Evolutionary conservation across 2,797 vertebrate genomes (phyloP).

Genomic region (Lacerta viridis): DNA sequence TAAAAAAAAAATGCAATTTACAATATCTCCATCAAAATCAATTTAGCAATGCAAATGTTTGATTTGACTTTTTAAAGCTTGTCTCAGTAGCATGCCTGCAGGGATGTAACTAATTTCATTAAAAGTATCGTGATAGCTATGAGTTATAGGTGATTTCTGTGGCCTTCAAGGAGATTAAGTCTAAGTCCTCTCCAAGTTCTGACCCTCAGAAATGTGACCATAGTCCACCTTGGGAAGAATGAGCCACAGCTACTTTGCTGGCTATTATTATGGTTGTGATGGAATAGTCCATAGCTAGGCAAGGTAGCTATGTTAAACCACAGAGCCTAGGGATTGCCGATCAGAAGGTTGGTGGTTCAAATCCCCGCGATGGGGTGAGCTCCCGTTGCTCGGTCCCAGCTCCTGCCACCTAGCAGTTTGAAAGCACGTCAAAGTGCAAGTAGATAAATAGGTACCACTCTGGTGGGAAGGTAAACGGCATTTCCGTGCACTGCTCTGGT

Average conservation of each 20-base stretch:
- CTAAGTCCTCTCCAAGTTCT: not conserved
- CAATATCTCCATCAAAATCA: not conserved
- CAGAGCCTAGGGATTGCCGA: too few species aligned
- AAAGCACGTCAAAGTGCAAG: too few species aligned
- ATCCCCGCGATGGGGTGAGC: too few species aligned
- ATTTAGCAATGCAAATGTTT: constrained; percentile 8
- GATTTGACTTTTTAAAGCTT: not conserved
- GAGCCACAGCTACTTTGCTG: not conserved
- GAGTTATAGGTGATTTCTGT: not conserved
- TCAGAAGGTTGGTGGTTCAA: too few species aligned
- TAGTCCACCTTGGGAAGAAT: not conserved
- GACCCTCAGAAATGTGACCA: not conserved
- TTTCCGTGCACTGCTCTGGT: too few species aligned
- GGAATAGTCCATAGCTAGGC: not conserved
- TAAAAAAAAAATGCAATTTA: not conserved
- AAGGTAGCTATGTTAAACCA: not conserved
- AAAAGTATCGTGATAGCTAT: not conserved
- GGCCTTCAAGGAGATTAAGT: not conserved
- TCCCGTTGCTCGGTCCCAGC: too few species aligned
- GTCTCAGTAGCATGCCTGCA: not conserved
- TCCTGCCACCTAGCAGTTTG: too few species aligned
- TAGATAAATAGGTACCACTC: too few species aligned
- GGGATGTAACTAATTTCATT: not conserved
- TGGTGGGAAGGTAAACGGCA: too few species aligned
- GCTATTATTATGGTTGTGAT: not conserved